These are phyloP conservation scores for Parnassius glacialis DNA, from an alignment of 2,888 invertebrate genomes.

Conservation along the genomic window DNA sequence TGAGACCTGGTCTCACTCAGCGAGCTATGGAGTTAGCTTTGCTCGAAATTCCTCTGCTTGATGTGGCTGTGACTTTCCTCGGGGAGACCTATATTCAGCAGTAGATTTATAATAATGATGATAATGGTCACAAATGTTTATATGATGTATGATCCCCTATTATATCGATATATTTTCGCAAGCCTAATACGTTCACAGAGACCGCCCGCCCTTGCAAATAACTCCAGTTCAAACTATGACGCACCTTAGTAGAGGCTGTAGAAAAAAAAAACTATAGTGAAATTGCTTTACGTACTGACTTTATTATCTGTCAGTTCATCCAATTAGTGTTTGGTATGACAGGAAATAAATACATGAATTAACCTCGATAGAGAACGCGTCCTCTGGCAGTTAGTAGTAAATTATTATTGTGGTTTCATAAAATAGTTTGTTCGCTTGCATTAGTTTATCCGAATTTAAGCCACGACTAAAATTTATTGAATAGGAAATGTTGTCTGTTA, in stretches of 20 bases:
- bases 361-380: too few species aligned
- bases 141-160: not conserved
- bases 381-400: too few species aligned
- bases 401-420: too few species aligned
- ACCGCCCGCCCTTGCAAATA: slow-evolving; percentile 5
- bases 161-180: not conserved
- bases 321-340: not conserved
- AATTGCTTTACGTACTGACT: slow-evolving; percentile 13
- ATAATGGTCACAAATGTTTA: not conserved
- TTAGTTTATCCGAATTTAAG: not conserved
- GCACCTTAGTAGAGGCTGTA: slow-evolving; percentile 21
- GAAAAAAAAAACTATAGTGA: slow-evolving; percentile 15
- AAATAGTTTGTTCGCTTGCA: too few species aligned
- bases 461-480: too few species aligned
- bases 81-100: too few species aligned
- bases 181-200: not conserved
- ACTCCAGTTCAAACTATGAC: slow-evolving; percentile 17
- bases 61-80: too few species aligned
- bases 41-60: too few species aligned
- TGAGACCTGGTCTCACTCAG: too few species aligned
- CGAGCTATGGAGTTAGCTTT: too few species aligned
- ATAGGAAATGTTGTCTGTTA: too few species aligned
- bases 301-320: slow-evolving; percentile 1
- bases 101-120: not conserved
- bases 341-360: too few species aligned